A percentile compares a stretch with the other conserved stretches of the same genome.
Evolutionary conservation across 2,113 vertebrate species (phyloP).

Genomic region (Grantiella picta): DNA sequence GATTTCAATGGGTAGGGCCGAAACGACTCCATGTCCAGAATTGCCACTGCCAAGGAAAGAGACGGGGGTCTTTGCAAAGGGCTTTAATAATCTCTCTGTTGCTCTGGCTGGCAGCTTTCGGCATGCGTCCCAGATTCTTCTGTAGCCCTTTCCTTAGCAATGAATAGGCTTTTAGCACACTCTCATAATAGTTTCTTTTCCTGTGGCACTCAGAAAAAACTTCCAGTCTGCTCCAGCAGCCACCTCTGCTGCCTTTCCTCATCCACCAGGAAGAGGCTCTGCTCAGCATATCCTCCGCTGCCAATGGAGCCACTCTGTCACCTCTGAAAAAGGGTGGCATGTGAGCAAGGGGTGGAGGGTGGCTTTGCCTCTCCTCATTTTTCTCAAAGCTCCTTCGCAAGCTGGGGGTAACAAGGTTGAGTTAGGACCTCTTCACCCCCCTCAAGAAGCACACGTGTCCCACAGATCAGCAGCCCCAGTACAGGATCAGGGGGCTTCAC

Average conservation of each 20-base stretch:
- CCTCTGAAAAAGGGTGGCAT: neutral
- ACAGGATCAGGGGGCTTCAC: neutral
- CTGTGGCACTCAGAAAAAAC: constrained; percentile 23
- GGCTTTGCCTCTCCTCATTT: neutral
- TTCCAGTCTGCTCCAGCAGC: constrained; percentile 38
- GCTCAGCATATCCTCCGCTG: neutral
- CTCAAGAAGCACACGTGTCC: neutral
- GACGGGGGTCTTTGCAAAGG: neutral
- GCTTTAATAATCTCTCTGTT: constrained; percentile 18
- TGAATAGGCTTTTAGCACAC: constrained; percentile 56
- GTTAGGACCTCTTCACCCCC: neutral
- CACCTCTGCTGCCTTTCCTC: neutral
- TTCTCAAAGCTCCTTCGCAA: neutral
- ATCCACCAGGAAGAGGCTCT: neutral
- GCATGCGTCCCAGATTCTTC: constrained; percentile 46
- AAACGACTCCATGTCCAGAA: neutral
- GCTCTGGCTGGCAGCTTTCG: constrained; percentile 10
- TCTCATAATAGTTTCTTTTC: constrained; percentile 36
- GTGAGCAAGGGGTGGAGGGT: neutral
- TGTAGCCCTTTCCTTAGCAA: constrained; percentile 53
- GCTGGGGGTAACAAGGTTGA: neutral
- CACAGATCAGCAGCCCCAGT: accelerated
- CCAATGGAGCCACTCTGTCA: neutral
- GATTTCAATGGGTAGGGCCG: neutral
- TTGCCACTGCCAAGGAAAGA: constrained; percentile 25